Base-by-base conservation (phyloP, 2,888 invertebrate species). In the Parasteatoda lunata region DNA sequence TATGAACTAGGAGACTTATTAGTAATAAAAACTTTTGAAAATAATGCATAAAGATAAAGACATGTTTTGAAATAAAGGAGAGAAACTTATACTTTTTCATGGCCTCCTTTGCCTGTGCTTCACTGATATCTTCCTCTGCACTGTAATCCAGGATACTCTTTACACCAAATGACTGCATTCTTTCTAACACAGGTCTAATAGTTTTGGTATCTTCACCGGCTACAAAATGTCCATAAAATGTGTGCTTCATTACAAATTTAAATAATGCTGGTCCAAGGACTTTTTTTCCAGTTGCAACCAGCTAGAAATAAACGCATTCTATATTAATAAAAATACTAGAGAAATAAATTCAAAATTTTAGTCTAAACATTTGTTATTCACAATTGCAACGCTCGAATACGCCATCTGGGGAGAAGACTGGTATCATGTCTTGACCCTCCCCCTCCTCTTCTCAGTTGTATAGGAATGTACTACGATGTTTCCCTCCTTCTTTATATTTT, bases 211-310 rank as follows among this genome's bases (percentile, higher is more conserved):
- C 97, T 84, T 93, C 93, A 49, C 99, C 99, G 77, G 98, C 99
- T 79, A 99, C 99, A 93, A 99, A 99, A 93, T 99, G 99, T 9
- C 99, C 99, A 93, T 99, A 99, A 93, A 99, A 98, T 49, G 99
- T 97, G 70, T 94, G 94, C 92, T 97, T 97, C 97, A 99, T 98
- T 88, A 97, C 90, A 89, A 93, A 91, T 89, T 95, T 94, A 93
- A 99, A 99, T 89, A 98, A 91, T 89, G 92, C 94, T 91, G 96
- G 95, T 64, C 98, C 98, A 88, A 98, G 92, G 84, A 97, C 90
- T 88, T 94, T 93, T 90, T 95, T 95, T 89, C 94, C 93, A 77
- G 95, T 90, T 93, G 95, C 96, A 97, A 97, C 96, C 91, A 98
- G 92, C 97, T 98, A 13, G 4, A 83, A 77, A 75, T 13, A 64